Evolutionary conservation across 1,140 invertebrate species (phyloP), one percentile per base, ranked within the genome.

Genomic region (Ruditapes philippinarum): DNA sequence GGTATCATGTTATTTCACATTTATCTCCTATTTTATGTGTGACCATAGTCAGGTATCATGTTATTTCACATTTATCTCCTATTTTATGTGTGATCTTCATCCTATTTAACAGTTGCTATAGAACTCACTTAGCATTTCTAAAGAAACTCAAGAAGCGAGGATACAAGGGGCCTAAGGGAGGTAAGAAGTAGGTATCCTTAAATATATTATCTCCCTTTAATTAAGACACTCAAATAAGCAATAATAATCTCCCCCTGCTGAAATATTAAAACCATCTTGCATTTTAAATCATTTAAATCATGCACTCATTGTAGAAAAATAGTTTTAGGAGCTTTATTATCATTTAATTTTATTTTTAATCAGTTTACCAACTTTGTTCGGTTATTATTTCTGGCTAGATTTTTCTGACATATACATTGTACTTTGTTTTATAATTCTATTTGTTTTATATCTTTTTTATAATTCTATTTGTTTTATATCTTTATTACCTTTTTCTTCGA

Each of bases 111-210:
- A 89, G 87, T 89, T 89, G 87, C 65, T 89, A 89, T 89, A 89
- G 87, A 89, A 89, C 87, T 82, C 87, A 89, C 87, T 89, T 89
- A 83, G 79, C 87, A 31, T 89, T 89, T 83, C 87, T 89, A 82
- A 80, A 70, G 79, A 83, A 89, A 89, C 80, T 89, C 79, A 89
- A 89, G 80, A 82, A 89, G 87, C 87, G 79, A 82, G 87, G 87
- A 70, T 83, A 60, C 87, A 82, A 74, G 65, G 87, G 79, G 62
- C 87, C 79, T 36, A 89, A 83, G 87, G 87, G 87, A 89, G 87
- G 87, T 89, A 89, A 89, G 87, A 89, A 89, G 87, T 89, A 89
- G 87, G 87, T 89, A 89, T 76, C 87, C 78, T 82, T 89, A 36
- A 70, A 70, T 70, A 54, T 65, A 70, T 70, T 57, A 57, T 84